These are phyloP conservation scores for Osmoderma eremita DNA, from an alignment of 2,888 invertebrate species.

Conservation along the genomic window DNA sequence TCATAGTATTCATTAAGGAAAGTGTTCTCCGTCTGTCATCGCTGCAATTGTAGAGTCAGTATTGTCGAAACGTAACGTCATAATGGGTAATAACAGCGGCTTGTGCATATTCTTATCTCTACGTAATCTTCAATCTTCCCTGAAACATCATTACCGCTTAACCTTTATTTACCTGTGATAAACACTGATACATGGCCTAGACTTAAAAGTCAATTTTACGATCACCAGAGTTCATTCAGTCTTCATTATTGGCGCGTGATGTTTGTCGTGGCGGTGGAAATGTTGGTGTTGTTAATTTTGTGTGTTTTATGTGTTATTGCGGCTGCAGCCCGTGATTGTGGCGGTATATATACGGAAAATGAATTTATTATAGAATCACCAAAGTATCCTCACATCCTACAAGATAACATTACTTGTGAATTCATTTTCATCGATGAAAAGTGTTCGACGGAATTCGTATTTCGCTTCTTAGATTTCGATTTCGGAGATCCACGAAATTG, in stretches of 20 bases:
- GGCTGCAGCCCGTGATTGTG: slow-evolving; percentile 48
- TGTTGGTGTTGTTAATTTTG: slow-evolving; percentile 24
- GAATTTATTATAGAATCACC: slow-evolving; percentile 66
- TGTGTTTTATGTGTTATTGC: slow-evolving; percentile 1
- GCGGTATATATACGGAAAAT: slow-evolving; percentile 64
- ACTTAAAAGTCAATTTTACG: slow-evolving; percentile 3
- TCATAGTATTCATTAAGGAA: slow-evolving; percentile 22
- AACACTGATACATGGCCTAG: slow-evolving; percentile 12
- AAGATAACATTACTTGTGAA: slow-evolving; percentile 63
- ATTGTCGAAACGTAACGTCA: slow-evolving; percentile 7
- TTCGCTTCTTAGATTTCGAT: slow-evolving; percentile 69
- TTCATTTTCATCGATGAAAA: slow-evolving; percentile 65
- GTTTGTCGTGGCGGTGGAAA: background rate
- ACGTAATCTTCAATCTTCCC: slow-evolving; percentile 17
- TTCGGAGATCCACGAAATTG: slow-evolving; percentile 66
- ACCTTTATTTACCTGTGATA: slow-evolving; percentile 28
- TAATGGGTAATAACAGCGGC: slow-evolving; percentile 21
- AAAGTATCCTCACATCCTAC: slow-evolving; percentile 66
- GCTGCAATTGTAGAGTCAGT: background rate
- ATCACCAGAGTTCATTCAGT: slow-evolving; percentile 6
- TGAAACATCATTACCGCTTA: slow-evolving; percentile 10
- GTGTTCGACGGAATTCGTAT: slow-evolving; percentile 66
- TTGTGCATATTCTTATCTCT: background rate
- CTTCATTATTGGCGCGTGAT: background rate
- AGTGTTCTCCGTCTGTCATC: background rate